phyloP scores from a whole-genome alignment of 2,113 vertebrate genomes.

The Planiliza haematocheilus region DNA sequence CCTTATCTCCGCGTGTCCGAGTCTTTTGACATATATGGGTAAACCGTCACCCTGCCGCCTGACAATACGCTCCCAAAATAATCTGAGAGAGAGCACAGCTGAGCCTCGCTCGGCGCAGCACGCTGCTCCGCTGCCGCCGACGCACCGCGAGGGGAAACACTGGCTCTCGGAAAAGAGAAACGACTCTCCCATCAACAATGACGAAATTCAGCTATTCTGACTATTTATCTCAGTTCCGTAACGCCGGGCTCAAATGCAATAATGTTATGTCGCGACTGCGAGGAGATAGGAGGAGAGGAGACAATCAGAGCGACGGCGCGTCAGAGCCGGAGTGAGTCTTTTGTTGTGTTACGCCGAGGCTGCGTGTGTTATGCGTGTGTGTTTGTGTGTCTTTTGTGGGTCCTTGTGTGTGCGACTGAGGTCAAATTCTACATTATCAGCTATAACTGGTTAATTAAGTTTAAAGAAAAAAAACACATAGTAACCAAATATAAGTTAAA shows the following conservation, averaged over 20 bases:
- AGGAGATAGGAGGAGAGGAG: slow-evolving; percentile 62
- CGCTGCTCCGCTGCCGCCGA: slow-evolving; percentile 44
- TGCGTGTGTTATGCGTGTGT: neutral
- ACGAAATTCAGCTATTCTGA: slow-evolving; percentile 93
- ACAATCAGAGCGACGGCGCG: slow-evolving; percentile 73
- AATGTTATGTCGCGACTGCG: slow-evolving; percentile 26
- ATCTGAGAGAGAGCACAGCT: slow-evolving; percentile 85
- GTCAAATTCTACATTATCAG: neutral
- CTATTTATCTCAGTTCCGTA: slow-evolving; percentile 92
- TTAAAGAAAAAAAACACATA: neutral
- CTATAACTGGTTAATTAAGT: neutral
- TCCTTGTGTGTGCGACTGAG: neutral
- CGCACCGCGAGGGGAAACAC: neutral
- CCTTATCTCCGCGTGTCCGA: slow-evolving; percentile 61
- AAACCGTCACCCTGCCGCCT: slow-evolving; percentile 84
- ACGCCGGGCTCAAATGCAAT: slow-evolving; percentile 73
- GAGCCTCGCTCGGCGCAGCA: slow-evolving; percentile 83
- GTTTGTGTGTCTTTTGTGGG: neutral
- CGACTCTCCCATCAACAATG: slow-evolving; percentile 77
- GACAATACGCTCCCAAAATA: slow-evolving; percentile 93
- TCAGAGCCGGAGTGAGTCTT: slow-evolving; percentile 88
- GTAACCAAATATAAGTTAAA: neutral
- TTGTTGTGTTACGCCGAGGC: slow-evolving; percentile 48
- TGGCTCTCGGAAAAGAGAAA: neutral
- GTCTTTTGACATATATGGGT: slow-evolving; percentile 89